Base-by-base conservation (phyloP, 2,113 vertebrate species). In the Melanotaenia duboulayi region DNA sequence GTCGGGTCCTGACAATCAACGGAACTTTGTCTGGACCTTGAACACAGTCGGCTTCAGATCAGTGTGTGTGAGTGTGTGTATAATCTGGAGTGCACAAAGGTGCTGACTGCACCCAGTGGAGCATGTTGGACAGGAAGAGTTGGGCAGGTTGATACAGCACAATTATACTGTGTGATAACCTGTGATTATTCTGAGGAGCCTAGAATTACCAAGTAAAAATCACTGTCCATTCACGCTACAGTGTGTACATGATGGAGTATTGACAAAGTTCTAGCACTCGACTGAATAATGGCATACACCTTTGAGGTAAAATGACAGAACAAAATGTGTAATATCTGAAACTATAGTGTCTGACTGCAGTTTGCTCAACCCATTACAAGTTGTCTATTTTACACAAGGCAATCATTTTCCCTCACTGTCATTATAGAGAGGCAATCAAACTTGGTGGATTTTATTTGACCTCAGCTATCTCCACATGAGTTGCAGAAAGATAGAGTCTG, bases 361-460 rank as follows among this genome's bases (percentile, higher is more conserved):
- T 39, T 78, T 79, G 65, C 67, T 65, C 40, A 69, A 20, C 48
- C 49, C 5, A 24, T 76, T 66, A 46, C 55, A 62, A 65, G 59
- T 59, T 65, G 25, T 49, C 74, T 78, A 6, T 75, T 67, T 71
- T 61, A 50, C 77, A 77, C 50, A 55, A 71, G 60, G 65, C 72
- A 40, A 70, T 55, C 44, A 63, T 55, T 74, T 83, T 40, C 49
- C 56, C 63, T 74, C 24, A 63, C 46, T 64, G 16, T 78, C 76
- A 81, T 58, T 66, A 72, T 54, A 83, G 55, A 60, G 57, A 65
- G 2, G 23, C 74, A 78, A 80, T 85, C 42, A 1, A 71, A 49
- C 69, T 82, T 65, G 70, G 56, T 85, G 50, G 82, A 74, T 87
- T 89, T 91, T 78, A 67, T 87, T 90, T 84, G 84, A 89, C 84